Evolutionary conservation across 2,797 vertebrate species (phyloP).

Genomic region (Nannoperca australis): DNA sequence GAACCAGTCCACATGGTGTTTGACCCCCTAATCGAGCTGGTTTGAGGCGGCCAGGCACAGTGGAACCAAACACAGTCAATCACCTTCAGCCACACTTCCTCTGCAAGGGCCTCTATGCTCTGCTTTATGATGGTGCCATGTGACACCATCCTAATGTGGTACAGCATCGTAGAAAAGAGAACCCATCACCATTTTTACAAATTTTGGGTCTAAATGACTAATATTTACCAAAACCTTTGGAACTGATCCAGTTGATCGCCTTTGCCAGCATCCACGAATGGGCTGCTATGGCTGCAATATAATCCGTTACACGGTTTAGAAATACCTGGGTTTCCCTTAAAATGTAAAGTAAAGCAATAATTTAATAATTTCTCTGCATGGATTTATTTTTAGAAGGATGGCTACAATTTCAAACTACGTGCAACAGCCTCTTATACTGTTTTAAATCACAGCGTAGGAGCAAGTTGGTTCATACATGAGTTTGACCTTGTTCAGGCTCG

Average conservation of each 20-base stretch:
- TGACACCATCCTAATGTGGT: constrained; percentile 19
- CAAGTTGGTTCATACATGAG: background rate
- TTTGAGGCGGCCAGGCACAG: constrained; percentile 26
- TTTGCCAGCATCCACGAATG: too few species aligned
- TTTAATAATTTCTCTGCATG: background rate
- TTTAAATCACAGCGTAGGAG: background rate
- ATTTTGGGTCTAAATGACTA: too few species aligned
- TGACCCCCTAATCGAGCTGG: constrained; percentile 52
- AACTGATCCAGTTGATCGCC: too few species aligned
- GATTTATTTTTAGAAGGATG: background rate
- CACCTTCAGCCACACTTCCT: constrained; percentile 55
- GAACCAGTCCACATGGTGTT: constrained; percentile 59
- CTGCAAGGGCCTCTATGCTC: constrained; percentile 13
- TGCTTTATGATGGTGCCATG: constrained; percentile 13
- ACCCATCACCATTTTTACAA: background rate
- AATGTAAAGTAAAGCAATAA: background rate
- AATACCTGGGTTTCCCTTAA: background rate
- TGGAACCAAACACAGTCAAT: constrained; percentile 62
- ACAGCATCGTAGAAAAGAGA: background rate
- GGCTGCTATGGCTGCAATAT: too few species aligned
- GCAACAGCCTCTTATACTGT: background rate
- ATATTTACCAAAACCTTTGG: too few species aligned
- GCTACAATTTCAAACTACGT: background rate
- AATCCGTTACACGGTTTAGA: too few species aligned
- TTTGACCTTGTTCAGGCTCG: background rate